Percentiles rank a stretch among this genome's conserved stretches.
phyloP scores from a whole-genome alignment of 2,113 vertebrate species.

The Hylia prasina region DNA sequence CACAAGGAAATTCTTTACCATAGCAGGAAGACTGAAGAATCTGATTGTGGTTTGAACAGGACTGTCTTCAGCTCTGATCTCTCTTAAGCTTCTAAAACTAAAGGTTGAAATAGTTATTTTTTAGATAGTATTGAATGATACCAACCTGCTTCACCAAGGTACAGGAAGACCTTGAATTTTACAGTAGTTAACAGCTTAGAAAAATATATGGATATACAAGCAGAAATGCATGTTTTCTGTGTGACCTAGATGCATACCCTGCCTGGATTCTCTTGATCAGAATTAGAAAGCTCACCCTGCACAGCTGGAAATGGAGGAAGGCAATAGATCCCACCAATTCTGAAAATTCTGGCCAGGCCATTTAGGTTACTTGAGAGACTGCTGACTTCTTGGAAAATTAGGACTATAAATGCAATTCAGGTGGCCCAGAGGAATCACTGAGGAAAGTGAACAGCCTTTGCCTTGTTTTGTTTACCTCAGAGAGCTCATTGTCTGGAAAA shows the following conservation, averaged over 20 bases:
- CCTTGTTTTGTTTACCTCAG: constrained; percentile 3
- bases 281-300: not conserved
- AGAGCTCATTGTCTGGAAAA: not conserved
- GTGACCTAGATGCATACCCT: not conserved
- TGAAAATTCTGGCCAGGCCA: not conserved
- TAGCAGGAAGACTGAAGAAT: not conserved
- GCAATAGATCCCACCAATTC: not conserved
- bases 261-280: not conserved
- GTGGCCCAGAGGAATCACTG: not conserved
- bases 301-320: not conserved
- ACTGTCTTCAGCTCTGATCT: not conserved
- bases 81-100: not conserved
- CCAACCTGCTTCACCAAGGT: not conserved
- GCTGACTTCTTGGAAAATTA: not conserved
- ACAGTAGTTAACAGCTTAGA: not conserved
- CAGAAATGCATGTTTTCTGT: not conserved
- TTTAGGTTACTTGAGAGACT: not conserved
- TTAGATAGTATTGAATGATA: not conserved
- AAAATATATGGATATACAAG: not conserved
- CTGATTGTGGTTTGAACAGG: not conserved
- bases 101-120: not conserved
- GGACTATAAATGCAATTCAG: not conserved
- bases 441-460: not conserved
- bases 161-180: not conserved
- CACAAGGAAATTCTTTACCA: not conserved